A percentile compares a stretch with the other conserved stretches of the same genome.
phyloP scores from a whole-genome alignment of 1,140 invertebrate genomes.

The Campoletis sonorensis region DNA sequence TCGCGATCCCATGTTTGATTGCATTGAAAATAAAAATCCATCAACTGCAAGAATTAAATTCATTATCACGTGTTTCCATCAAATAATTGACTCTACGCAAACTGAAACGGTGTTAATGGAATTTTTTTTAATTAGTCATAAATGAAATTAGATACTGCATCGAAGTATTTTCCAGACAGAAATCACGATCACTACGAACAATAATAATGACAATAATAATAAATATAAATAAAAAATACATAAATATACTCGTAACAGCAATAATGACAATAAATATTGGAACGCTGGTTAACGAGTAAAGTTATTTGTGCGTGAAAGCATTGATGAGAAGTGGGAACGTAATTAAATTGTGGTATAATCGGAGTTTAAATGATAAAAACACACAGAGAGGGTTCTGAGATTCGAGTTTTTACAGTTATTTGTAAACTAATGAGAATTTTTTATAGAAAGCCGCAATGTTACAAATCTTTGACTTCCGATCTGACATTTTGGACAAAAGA shows the following conservation, averaged over 20 bases:
- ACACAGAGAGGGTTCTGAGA: neutral
- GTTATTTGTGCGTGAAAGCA: neutral
- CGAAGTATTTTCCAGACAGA: neutral
- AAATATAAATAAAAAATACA: neutral
- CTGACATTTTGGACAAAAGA: neutral
- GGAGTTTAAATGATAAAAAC: conserved; percentile 3
- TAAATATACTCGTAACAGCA: neutral
- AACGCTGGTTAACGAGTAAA: conserved; percentile 4
- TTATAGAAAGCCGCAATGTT: neutral
- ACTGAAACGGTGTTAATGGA: no score
- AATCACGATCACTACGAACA: neutral
- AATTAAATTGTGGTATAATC: neutral
- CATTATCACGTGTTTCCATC: no score
- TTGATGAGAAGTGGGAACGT: neutral
- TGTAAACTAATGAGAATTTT: neutral
- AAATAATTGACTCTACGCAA: no score
- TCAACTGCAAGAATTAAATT: no score
- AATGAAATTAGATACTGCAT: no score
- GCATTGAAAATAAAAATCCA: no score
- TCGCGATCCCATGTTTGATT: no score
- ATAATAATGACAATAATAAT: conserved; percentile 5
- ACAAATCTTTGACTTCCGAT: neutral
- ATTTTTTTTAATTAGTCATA: no score
- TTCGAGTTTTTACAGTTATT: neutral
- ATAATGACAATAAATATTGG: conserved; percentile 7